Evolutionary conservation across 2,113 vertebrate genomes (phyloP), one percentile per base, ranked within the genome.

Genomic region (Perca fluviatilis): DNA sequence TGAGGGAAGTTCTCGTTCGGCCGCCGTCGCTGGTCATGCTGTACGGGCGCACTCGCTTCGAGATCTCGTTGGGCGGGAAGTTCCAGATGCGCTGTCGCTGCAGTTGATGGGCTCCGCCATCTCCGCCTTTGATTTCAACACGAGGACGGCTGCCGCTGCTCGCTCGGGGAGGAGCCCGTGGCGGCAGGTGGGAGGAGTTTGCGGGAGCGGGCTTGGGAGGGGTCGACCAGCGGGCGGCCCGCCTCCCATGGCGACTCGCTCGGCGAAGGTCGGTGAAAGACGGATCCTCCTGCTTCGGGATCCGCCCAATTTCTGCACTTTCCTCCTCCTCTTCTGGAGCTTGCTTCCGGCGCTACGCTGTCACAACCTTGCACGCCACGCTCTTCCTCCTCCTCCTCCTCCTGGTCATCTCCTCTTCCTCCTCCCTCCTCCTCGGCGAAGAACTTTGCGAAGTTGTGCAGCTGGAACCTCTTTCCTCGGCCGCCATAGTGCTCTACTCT

Each of bases 21-120:
- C 27, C 27, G 96, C 95, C 66, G 97, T 99, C 92, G 98, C n/a
- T 97, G 89, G 98, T 99, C 98, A 99, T 99, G 95, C 98, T 99
- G 94, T 97, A 99, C 54, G n/a, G 98, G 98, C 3, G 98, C n/a
- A 97, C 95, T 99, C 98, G 49, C 99, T 99, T 79, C 98, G 97
- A 99, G 86, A 99, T 99, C 96, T 99, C 98, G 95, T 99, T 99
- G 89, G 98, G 98, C 3, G 98, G 98, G 91, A 96, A 99, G 96
- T 99, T 99, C 98, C 98, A 99, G 96, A 99, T 99, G 96, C 98
- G 95, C 98, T 99, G 95, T 99, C 98, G 2, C 99, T 99, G 96
- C 99, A 99, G 95, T 99, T 99, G 93, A 99, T 98, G 83, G 98
- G 98, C 86, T 99, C 98, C 8, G 97, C 94, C 94, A 99, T 99